phyloP scores from a whole-genome alignment of 2,797 vertebrate species.

The Phoxinus dragarum region DNA sequence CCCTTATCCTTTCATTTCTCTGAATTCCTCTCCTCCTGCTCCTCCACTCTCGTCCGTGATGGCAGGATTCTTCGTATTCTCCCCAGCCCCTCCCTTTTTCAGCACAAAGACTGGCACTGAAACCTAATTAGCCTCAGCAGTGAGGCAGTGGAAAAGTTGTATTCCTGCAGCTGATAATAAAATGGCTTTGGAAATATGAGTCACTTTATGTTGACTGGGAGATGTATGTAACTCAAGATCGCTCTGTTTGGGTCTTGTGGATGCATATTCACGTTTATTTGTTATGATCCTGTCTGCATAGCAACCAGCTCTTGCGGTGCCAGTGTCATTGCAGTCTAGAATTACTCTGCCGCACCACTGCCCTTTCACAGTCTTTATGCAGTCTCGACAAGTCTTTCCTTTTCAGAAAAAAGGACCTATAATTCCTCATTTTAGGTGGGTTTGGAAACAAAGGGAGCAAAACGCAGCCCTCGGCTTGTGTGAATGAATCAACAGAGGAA shows the following conservation, averaged over 20 bases:
- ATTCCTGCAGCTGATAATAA: conserved; percentile 53
- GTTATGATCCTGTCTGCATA: conserved; percentile 57
- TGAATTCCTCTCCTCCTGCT: conserved; percentile 51
- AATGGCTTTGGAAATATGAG: conserved; percentile 50
- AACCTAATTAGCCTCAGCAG: conserved; percentile 63
- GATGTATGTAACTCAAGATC: conserved; percentile 48
- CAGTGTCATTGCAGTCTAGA: conserved; percentile 12
- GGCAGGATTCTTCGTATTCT: conserved; percentile 52
- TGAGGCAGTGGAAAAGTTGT: conserved; percentile 54
- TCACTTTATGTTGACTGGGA: conserved; percentile 56
- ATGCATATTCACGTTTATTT: conserved; percentile 46
- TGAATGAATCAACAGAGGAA: background rate
- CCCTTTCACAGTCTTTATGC: conserved; percentile 47
- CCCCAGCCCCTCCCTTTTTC: conserved; percentile 56
- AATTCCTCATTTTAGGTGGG: conserved; percentile 14
- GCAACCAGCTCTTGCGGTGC: conserved; percentile 51
- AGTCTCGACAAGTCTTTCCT: conserved; percentile 24
- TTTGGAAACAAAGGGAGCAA: conserved; percentile 16
- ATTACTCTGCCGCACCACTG: conserved; percentile 41
- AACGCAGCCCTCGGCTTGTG: conserved; percentile 20
- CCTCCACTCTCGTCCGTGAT: conserved; percentile 53
- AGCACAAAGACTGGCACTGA: conserved; percentile 62
- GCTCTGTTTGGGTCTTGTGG: conserved; percentile 21
- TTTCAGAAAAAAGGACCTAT: conserved; percentile 8
- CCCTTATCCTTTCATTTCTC: conserved; percentile 47